Percentiles rank a stretch among this genome's conserved stretches.
phyloP scores from a whole-genome alignment of 2,797 vertebrate genomes.

The Tapirus indicus region DNA sequence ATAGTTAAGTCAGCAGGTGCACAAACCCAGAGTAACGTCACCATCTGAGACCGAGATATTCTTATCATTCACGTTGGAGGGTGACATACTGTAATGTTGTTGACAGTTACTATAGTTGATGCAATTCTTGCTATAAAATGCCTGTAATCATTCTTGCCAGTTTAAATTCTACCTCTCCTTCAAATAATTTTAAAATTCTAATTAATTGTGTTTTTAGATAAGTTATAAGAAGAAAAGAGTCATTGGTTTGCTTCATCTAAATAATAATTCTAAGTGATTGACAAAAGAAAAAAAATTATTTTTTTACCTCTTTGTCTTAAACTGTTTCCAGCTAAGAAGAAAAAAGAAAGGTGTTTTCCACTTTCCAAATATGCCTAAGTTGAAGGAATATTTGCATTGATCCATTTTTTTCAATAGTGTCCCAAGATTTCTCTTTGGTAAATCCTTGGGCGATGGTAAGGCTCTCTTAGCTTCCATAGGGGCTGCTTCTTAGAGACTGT shows the following conservation, averaged over 20 bases:
- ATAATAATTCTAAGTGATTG: conserved; percentile 33
- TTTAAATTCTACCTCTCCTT: conserved; percentile 2
- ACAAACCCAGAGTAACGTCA: background rate
- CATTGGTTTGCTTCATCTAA: conserved; percentile 15
- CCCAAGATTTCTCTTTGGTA: background rate
- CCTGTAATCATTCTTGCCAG: background rate
- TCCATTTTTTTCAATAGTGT: background rate
- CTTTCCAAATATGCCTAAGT: background rate
- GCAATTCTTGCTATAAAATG: background rate
- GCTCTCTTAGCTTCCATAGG: background rate
- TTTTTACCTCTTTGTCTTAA: background rate
- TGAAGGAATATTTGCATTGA: background rate
- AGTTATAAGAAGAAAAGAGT: conserved; percentile 6
- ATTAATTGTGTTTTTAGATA: conserved; percentile 46
- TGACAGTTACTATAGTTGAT: background rate
- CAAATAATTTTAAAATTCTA: background rate
- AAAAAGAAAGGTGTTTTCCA: conserved; percentile 1
- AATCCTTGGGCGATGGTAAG: background rate
- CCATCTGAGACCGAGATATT: background rate
- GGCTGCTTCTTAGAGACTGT: background rate
- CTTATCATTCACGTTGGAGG: background rate
- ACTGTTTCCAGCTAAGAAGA: conserved; percentile 16
- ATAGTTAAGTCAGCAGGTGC: background rate
- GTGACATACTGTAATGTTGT: no score
- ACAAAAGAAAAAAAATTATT: background rate